Evolutionary conservation across 2,113 vertebrate genomes (phyloP).

Genomic region (Prionailurus viverrinus): DNA sequence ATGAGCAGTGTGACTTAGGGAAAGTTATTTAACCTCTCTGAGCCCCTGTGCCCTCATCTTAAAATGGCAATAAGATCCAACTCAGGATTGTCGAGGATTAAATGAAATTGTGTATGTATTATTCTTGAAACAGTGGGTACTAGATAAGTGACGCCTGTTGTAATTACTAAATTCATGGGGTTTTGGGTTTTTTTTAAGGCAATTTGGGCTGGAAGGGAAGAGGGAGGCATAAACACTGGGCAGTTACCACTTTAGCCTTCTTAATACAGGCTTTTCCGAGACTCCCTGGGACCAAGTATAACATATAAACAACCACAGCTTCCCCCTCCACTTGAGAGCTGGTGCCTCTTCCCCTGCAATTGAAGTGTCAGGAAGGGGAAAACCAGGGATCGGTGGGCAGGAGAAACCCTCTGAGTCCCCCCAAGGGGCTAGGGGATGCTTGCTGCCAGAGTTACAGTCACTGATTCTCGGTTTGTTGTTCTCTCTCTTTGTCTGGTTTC

Average conservation of each 20-base stretch:
- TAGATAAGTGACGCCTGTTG: background rate
- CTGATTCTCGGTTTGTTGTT: constrained; percentile 71
- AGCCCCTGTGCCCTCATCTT: background rate
- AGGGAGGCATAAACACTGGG: background rate
- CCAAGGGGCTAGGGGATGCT: background rate
- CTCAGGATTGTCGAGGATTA: background rate
- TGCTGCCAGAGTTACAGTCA: background rate
- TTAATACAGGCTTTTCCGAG: constrained; percentile 50
- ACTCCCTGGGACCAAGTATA: background rate
- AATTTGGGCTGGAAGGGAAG: background rate
- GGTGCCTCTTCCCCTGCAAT: constrained; percentile 13
- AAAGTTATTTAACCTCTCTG: constrained; percentile 30
- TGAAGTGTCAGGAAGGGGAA: background rate
- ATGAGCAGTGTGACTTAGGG: background rate
- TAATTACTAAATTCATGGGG: background rate
- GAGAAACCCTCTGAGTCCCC: constrained; percentile 30
- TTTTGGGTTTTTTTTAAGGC: background rate
- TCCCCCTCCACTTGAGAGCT: background rate
- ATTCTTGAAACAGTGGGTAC: constrained; percentile 42
- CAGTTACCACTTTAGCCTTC: constrained; percentile 9
- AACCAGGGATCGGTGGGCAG: background rate
- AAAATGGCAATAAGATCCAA: constrained; percentile 25
- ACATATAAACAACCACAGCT: constrained; percentile 32
- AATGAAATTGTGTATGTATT: background rate
- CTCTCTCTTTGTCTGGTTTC: constrained; percentile 73